Base-by-base conservation (phyloP, 1,140 invertebrate species). In the Solenopsis fugax region DNA sequence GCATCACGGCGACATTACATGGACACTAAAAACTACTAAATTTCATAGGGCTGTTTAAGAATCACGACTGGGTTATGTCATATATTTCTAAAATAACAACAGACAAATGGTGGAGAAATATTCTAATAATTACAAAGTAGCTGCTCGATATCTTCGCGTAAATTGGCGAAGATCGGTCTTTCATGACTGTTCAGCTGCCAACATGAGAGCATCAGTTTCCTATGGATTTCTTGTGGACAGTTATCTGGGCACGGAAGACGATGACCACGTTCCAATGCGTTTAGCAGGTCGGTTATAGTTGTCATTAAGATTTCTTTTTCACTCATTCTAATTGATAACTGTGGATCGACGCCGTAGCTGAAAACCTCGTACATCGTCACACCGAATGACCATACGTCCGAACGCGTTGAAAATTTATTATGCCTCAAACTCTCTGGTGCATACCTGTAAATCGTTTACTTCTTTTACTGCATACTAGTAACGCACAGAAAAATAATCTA, bases 291-390 rank as follows among this genome's bases (percentile, higher is more conserved):
- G 0, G 92, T 89, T 56, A 21, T 54, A 37, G 10, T 21, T 2
- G 9, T 56, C 64, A 67, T 67, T 67, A 13, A 21, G 13, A 29
- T 48, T 50, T 69, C 65, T 69, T 69, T 64, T 16, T 93, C 64
- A 21, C n/a, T 1, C 37, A 21, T 1, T 45, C 37, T 67, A 10
- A 45, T 93, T 0, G 96, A 95, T 82, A 98, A 95, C 90, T 97
- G 97, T 4, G 98, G 98, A 86, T 97, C 96, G 88, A 97, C 96
- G 0, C 98, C 98, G 89, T 97, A 97, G n/a, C 97, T 97, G 95
- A 99, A 99, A 94, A 98, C 99, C 95, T 99, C 98, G 95, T 97
- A 99, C 91, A 99, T 96, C 7, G 98, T 98, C 0, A 99, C 97
- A 18, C 98, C 98, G 94, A 97, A 99, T 12, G 98, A 99, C 98